Evolutionary conservation across 1,140 invertebrate species (phyloP).

Genomic region (Caenorhabditis brenneri): DNA sequence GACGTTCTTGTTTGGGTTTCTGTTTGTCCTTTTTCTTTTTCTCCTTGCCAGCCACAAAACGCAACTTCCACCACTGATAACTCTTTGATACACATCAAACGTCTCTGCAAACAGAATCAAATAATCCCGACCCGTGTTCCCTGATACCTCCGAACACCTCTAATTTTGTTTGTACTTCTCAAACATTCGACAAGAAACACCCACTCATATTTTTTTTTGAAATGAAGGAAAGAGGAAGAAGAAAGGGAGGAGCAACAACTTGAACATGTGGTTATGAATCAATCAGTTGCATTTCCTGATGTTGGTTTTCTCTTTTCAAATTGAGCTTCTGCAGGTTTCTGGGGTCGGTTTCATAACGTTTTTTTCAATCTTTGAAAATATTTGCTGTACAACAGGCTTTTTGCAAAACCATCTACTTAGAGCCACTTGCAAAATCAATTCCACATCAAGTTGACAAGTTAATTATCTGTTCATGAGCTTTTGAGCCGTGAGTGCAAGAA

Average conservation of each 20-base stretch:
- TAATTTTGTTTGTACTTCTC: conserved; percentile 30
- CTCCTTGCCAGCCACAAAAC: background rate
- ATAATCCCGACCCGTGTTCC: conserved; percentile 16
- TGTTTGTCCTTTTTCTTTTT: background rate
- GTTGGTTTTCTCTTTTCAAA: background rate
- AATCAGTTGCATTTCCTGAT: background rate
- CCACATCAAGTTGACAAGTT: no score
- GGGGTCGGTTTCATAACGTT: no score
- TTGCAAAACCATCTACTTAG: no score
- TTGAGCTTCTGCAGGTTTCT: no score
- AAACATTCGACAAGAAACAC: conserved; percentile 1
- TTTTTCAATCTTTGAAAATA: no score
- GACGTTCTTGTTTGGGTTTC: conserved; percentile 2
- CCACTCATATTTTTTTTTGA: background rate
- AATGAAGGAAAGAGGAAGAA: background rate
- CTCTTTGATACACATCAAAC: conserved; percentile 27
- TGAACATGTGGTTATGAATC: conserved; percentile 5
- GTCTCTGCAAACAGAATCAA: conserved; percentile 10
- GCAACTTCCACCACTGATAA: conserved; percentile 21
- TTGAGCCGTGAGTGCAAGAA: no score
- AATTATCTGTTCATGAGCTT: no score
- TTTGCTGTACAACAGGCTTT: no score
- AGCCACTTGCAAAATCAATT: no score
- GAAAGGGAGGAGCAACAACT: background rate
- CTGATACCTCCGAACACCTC: conserved; percentile 31